Conservation (phyloP, 2,888 invertebrate genomes). For the Psococerastis gibbosa region DNA sequence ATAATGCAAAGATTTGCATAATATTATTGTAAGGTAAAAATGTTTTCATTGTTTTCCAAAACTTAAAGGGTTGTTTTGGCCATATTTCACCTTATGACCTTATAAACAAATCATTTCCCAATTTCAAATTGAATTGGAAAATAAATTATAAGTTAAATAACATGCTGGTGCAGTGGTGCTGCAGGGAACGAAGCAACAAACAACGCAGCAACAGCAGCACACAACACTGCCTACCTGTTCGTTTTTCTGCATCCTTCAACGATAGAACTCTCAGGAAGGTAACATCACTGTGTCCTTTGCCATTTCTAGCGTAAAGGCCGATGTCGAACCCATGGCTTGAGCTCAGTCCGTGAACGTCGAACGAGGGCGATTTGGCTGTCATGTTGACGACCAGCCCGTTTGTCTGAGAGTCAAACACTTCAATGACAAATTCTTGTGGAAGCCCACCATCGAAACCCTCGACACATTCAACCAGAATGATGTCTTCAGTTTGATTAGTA, state of each 20-base stretch:
- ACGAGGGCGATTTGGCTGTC: slow-evolving; percentile 37
- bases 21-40: no score
- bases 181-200: no score
- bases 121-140: no score
- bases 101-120: no score
- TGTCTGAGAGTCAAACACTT: slow-evolving; percentile 37
- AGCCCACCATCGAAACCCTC: slow-evolving; percentile 62
- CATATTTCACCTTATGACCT: no score
- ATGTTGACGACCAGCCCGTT: slow-evolving; percentile 35
- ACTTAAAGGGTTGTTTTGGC: no score
- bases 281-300: slow-evolving; percentile 48
- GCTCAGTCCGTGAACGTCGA: slow-evolving; percentile 43
- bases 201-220: no score
- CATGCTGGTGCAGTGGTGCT: neutral
- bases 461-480: slow-evolving; percentile 49
- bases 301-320: slow-evolving; percentile 46
- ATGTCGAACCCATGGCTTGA: slow-evolving; percentile 50
- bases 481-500: slow-evolving; percentile 50
- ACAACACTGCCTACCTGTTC: slow-evolving; percentile 42
- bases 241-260: slow-evolving; percentile 50
- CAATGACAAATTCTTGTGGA: slow-evolving; percentile 51
- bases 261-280: slow-evolving; percentile 47
- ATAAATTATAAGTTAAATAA: neutral
- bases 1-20: no score
- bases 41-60: no score